Evolutionary conservation across 2,888 invertebrate species (phyloP).

Genomic region (Julus scanicus): DNA sequence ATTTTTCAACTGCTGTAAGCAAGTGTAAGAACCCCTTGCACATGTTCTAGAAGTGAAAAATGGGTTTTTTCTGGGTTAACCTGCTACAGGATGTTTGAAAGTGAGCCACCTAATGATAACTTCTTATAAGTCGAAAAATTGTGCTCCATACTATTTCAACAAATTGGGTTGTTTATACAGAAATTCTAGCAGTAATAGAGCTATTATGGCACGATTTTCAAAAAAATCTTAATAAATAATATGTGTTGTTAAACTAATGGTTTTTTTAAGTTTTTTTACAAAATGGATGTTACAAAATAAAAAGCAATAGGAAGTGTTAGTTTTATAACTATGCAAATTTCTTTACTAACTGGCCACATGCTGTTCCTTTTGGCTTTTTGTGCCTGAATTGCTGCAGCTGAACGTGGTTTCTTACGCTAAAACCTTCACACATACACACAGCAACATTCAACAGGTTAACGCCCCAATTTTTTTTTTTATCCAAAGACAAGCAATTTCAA

Average conservation of each 20-base stretch:
- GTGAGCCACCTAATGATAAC: too few relatives aligned
- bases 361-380: not conserved
- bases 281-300: not conserved
- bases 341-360: not conserved
- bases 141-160: too few relatives aligned
- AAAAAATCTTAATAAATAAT: not conserved
- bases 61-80: too few relatives aligned
- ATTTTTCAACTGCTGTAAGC: too few relatives aligned
- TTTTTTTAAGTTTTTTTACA: not conserved
- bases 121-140: too few relatives aligned
- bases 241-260: not conserved
- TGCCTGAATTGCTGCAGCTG: not conserved
- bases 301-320: not conserved
- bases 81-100: too few relatives aligned
- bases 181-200: too few relatives aligned
- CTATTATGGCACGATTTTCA: too few relatives aligned
- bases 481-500: not conserved
- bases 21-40: too few relatives aligned
- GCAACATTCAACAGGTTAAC: not conserved
- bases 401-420: not conserved
- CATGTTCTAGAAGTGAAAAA: too few relatives aligned
- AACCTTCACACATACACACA: not conserved
- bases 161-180: too few relatives aligned
- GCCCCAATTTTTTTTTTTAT: not conserved
- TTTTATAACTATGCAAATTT: conserved; percentile 4